Evolutionary conservation across 2,797 vertebrate genomes (phyloP).

Genomic region (Enteromius viviparus): DNA sequence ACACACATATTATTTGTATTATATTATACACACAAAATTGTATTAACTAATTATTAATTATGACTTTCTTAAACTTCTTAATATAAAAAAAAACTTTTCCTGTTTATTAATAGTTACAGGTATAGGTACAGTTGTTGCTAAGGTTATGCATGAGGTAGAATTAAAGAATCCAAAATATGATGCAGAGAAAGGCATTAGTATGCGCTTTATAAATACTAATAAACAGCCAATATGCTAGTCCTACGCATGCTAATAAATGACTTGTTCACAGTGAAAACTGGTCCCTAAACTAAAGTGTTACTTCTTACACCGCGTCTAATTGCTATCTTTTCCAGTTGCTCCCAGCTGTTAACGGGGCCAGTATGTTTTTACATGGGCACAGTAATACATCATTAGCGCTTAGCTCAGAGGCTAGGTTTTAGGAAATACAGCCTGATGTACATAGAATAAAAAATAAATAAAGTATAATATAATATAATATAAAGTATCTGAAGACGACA

Average conservation of each 20-base stretch:
- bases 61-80: no score
- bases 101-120: neutral
- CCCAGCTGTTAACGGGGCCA: slow-evolving; percentile 74
- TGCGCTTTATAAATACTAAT: neutral
- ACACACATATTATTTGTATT: no score
- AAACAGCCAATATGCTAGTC: neutral
- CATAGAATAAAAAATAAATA: no score
- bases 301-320: slow-evolving; percentile 62
- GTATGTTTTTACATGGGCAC: slow-evolving; percentile 71
- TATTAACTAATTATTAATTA: no score
- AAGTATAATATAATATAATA: no score
- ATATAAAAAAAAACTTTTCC: no score
- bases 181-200: neutral
- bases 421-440: slow-evolving; percentile 71
- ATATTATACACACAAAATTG: no score
- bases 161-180: neutral
- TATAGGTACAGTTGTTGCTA: neutral
- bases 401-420: slow-evolving; percentile 69
- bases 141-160: neutral
- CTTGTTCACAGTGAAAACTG: neutral
- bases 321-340: slow-evolving; percentile 80
- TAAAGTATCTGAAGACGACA: slow-evolving; percentile 71
- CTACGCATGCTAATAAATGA: neutral
- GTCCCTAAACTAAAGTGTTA: neutral
- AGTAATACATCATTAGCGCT: slow-evolving; percentile 77